Percentiles rank a stretch among this genome's conserved stretches.
Evolutionary conservation across 2,797 vertebrate species (phyloP).

Genomic region (Thunnus albacares): DNA sequence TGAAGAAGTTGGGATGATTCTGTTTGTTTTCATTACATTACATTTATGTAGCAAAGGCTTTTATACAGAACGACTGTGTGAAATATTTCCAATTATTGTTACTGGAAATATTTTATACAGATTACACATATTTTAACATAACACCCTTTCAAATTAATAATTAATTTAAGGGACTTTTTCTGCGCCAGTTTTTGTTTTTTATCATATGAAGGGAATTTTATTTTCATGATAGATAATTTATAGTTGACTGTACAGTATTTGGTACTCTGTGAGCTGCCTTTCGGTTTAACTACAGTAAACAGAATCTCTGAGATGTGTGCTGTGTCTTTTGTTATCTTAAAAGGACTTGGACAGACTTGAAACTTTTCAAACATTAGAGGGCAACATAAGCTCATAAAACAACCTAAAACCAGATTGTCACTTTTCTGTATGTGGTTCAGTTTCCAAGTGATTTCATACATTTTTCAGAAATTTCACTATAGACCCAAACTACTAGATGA

Average conservation of each 20-base stretch:
- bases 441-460: background rate
- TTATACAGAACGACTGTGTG: background rate
- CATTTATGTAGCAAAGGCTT: conserved; percentile 1
- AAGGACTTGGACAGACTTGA: background rate
- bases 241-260: conserved; percentile 25
- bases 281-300: conserved; percentile 44
- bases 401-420: background rate
- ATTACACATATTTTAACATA: background rate
- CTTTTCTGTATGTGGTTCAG: background rate
- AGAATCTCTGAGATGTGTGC: background rate
- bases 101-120: background rate
- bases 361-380: conserved; percentile 63
- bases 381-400: conserved; percentile 21
- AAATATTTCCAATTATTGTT: conserved; percentile 8
- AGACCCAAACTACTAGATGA: background rate
- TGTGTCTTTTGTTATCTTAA: background rate
- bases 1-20: background rate
- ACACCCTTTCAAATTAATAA: background rate
- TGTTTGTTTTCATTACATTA: conserved; percentile 29
- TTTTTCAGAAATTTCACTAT: background rate
- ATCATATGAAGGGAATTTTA: conserved; percentile 38
- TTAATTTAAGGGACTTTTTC: conserved; percentile 27
- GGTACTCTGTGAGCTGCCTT: conserved; percentile 38
- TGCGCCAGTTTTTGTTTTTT: conserved; percentile 50
- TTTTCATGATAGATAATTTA: conserved; percentile 13